These are phyloP conservation scores for Mormyrus iriodes DNA, from an alignment of 2,113 vertebrate species.

Conservation along the genomic window DNA sequence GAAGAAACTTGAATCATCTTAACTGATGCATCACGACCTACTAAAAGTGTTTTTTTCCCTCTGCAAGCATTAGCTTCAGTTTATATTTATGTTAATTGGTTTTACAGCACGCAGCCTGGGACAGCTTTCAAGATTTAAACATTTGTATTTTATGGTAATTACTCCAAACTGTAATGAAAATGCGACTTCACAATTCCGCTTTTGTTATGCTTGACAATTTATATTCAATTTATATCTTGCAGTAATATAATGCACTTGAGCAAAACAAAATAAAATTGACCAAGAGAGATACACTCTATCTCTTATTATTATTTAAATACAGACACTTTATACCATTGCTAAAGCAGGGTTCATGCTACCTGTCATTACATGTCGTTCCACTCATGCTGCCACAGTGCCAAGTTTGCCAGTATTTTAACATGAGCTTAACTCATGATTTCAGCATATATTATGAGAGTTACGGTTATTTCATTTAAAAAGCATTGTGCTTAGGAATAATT, in stretches of 20 bases:
- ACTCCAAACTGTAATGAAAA: neutral
- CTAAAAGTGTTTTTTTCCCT: conserved; percentile 8
- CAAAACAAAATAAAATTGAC: neutral
- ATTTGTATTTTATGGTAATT: neutral
- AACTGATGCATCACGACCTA: neutral
- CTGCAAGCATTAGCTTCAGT: neutral
- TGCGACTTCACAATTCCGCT: neutral
- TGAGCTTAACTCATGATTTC: neutral
- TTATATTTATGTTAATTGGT: neutral
- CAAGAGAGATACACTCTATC: neutral
- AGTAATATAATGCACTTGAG: neutral
- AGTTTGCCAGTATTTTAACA: neutral
- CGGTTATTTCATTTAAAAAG: neutral
- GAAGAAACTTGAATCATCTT: conserved; percentile 23
- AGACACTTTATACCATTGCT: neutral
- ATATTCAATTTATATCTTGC: neutral
- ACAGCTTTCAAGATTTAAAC: neutral
- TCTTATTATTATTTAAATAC: neutral
- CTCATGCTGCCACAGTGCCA: neutral
- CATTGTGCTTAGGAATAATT: neutral
- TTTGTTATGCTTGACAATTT: neutral
- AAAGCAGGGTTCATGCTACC: neutral
- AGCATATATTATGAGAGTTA: neutral
- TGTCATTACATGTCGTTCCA: neutral
- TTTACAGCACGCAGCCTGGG: neutral